phyloP scores from a whole-genome alignment of 2,888 invertebrate genomes.

The Xestia ashworthii region DNA sequence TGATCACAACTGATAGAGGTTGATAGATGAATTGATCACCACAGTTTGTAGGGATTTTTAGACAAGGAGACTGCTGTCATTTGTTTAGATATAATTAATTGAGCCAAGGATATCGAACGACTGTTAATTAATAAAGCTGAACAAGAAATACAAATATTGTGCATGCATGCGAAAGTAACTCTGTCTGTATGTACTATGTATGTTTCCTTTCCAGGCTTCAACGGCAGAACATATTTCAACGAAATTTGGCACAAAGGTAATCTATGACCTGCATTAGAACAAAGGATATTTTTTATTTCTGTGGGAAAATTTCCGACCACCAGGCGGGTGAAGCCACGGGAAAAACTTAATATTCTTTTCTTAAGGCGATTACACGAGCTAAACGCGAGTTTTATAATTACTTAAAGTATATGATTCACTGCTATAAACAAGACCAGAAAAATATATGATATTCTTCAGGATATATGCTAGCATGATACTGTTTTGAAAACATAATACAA shows the following conservation, averaged over 20 bases:
- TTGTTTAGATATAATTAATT: not conserved
- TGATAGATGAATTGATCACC: slow-evolving; percentile 1
- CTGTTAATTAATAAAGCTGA: not conserved
- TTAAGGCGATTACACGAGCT: too few relatives aligned
- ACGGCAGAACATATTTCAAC: not conserved
- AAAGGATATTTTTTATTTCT: not conserved
- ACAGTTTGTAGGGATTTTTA: slow-evolving; percentile 3
- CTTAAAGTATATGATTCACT: too few relatives aligned
- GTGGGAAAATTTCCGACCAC: not conserved
- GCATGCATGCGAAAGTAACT: not conserved
- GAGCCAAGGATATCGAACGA: not conserved
- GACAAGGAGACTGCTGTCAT: not conserved
- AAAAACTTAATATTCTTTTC: not conserved
- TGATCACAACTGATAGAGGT: not conserved
- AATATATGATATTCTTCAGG: too few relatives aligned
- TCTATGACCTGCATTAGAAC: not conserved
- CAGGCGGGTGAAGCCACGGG: not conserved
- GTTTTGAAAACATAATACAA: too few relatives aligned
- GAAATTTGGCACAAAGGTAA: not conserved
- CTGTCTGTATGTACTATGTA: not conserved
- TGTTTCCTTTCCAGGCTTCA: not conserved
- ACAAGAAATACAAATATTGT: not conserved
- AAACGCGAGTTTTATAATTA: too few relatives aligned
- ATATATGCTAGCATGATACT: too few relatives aligned
- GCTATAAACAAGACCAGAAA: too few relatives aligned